These are phyloP conservation scores for Empis stercorea DNA, from an alignment of 2,888 invertebrate genomes.

Conservation along the genomic window DNA sequence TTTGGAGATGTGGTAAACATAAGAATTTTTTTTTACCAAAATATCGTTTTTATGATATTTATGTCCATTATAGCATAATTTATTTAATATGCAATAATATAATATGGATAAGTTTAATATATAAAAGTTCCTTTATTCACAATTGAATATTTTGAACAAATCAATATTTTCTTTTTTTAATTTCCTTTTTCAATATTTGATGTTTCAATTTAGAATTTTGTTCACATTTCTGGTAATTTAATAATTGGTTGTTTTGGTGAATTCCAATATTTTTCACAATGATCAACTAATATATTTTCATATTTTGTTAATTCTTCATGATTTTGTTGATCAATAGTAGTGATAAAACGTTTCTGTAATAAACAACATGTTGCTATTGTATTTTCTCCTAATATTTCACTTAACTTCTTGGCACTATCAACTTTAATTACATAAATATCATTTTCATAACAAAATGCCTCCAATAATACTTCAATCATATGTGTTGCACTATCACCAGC, in stretches of 20 bases:
- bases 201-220: constrained; percentile 8
- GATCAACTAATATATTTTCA: constrained; percentile 50
- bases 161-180: neutral
- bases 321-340: constrained; percentile 25
- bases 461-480: constrained; percentile 63
- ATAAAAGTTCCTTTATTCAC: neutral
- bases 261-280: constrained; percentile 53
- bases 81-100: too few species aligned
- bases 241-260: constrained; percentile 50
- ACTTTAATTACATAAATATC: constrained; percentile 64
- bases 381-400: constrained; percentile 40
- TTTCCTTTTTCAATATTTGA: constrained; percentile 13
- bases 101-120: too few species aligned
- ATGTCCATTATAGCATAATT: too few species aligned
- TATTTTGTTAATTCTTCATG: constrained; percentile 41
- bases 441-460: constrained; percentile 69
- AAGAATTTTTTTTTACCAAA: too few species aligned
- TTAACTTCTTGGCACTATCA: constrained; percentile 39
- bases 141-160: neutral
- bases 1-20: too few species aligned
- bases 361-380: constrained; percentile 39
- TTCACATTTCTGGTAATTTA: constrained; percentile 51
- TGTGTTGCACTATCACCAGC: constrained; percentile 62
- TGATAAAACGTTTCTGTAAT: constrained; percentile 31
- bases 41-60: too few species aligned